Evolutionary conservation across 2,888 invertebrate species (phyloP).

Genomic region (Trachelus tabidus): DNA sequence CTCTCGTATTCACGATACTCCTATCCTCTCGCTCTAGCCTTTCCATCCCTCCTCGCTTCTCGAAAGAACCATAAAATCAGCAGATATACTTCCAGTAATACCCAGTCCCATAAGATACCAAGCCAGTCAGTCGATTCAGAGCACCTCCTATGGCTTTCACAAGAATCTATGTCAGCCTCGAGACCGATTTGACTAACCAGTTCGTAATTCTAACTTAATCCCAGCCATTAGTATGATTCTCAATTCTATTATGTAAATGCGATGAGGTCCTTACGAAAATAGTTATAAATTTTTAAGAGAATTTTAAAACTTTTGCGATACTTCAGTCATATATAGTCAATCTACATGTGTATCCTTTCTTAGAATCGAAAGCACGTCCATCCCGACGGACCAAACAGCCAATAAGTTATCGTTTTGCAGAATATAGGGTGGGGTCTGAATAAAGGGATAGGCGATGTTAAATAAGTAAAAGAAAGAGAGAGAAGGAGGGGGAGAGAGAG

Average conservation of each 20-base stretch:
- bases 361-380: neutral
- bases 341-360: neutral
- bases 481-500: neutral
- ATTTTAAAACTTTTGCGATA: neutral
- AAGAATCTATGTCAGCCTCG: neutral
- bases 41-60: slow-evolving; percentile 16
- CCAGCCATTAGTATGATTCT: neutral
- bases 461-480: neutral
- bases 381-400: neutral
- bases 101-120: slow-evolving; percentile 15
- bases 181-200: neutral
- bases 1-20: neutral
- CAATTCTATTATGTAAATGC: neutral
- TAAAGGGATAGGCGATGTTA: neutral
- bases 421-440: neutral
- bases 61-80: slow-evolving; percentile 46
- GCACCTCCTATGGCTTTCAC: neutral
- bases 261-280: neutral
- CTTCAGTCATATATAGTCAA: neutral
- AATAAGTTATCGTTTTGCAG: neutral
- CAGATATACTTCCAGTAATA: slow-evolving; percentile 41
- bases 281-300: neutral
- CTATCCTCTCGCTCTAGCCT: slow-evolving; percentile 9
- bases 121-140: neutral
- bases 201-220: neutral